These are phyloP conservation scores for Lobophora halterata DNA, from an alignment of 2,888 invertebrate species.

Conservation along the genomic window DNA sequence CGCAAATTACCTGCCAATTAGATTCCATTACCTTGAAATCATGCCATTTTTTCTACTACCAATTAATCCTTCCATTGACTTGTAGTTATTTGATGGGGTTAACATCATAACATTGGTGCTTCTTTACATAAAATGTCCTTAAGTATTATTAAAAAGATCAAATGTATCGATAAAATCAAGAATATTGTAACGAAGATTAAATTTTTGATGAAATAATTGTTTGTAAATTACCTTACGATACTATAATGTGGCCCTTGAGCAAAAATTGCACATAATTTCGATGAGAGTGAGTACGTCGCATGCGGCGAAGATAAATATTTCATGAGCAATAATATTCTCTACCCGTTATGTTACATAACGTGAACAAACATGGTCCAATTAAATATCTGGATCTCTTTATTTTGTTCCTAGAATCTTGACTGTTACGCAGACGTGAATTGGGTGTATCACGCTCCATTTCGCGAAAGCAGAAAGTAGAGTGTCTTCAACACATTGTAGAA, in stretches of 20 bases:
- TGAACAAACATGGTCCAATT: slow-evolving; percentile 34
- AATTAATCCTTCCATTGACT: slow-evolving; percentile 1
- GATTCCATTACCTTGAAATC: slow-evolving; percentile 57
- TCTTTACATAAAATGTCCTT: no score
- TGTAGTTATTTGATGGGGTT: no score
- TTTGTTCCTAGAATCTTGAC: slow-evolving; percentile 15
- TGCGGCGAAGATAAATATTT: slow-evolving; percentile 51
- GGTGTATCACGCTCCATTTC: slow-evolving; percentile 10
- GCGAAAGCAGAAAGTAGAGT: not conserved
- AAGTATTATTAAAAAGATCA: slow-evolving; percentile 10
- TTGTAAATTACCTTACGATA: slow-evolving; percentile 63
- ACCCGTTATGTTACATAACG: slow-evolving; percentile 30
- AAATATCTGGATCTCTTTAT: slow-evolving; percentile 32
- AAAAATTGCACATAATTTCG: slow-evolving; percentile 68
- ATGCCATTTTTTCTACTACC: slow-evolving; percentile 33
- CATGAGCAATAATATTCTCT: slow-evolving; percentile 41
- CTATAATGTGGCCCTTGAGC: slow-evolving; percentile 57
- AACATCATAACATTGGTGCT: no score
- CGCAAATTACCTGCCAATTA: slow-evolving; percentile 73
- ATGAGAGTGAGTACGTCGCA: slow-evolving; percentile 37
- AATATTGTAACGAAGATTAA: slow-evolving; percentile 45
- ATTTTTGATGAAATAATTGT: slow-evolving; percentile 64
- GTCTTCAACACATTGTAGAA: no score
- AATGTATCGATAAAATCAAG: slow-evolving; percentile 26
- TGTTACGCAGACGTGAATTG: slow-evolving; percentile 3